Evolutionary conservation across 2,888 invertebrate genomes (phyloP), one percentile per base, ranked within the genome.

Genomic region (Plebejus melissa): DNA sequence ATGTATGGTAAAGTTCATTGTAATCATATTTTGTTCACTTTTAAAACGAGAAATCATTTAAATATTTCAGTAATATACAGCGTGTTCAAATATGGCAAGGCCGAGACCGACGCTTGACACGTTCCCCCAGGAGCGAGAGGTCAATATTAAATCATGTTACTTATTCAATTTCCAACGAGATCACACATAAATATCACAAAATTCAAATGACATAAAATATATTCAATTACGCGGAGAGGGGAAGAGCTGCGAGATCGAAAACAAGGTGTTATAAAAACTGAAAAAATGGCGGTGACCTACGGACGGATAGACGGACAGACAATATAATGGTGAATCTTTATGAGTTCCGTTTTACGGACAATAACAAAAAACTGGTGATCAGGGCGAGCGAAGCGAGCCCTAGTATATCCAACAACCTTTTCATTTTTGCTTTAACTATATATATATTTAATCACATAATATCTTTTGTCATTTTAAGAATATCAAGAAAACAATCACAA

Each of bases 91-190:
- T 72, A 72, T 72, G 46, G 32, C 72, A 38, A 1, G 50, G 69
- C 70, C 32, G 41, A 41, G 22, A 38, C 75, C 54, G 57, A 36
- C 57, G 54, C 70, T 69, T 41, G 70, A 57, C 69, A 72, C 50
- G 32, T 6, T 75, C 57, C 41, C 70, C 1, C 22, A 36, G 41
- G 38, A 41, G 22, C 70, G 41, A 22, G 70, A 72, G 57, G 75
- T 70, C 75, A 75, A 75, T 38, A 75, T 75, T 70, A 69, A 69
- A 75, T 54, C n/a, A 69, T 57, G 75, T 57, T 69, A 13, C 50
- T 50, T 65, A 75, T 41, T 9, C 57, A 69, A 75, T 41, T 57
- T 57, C 41, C 57, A 13, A 13, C 38, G 54, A 38, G 38, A 57
- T 22, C 38, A 22, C 36, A 38, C 54, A 1, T 57, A 13, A 57